phyloP scores from a whole-genome alignment of 2,888 invertebrate species.

The Troides helena region DNA sequence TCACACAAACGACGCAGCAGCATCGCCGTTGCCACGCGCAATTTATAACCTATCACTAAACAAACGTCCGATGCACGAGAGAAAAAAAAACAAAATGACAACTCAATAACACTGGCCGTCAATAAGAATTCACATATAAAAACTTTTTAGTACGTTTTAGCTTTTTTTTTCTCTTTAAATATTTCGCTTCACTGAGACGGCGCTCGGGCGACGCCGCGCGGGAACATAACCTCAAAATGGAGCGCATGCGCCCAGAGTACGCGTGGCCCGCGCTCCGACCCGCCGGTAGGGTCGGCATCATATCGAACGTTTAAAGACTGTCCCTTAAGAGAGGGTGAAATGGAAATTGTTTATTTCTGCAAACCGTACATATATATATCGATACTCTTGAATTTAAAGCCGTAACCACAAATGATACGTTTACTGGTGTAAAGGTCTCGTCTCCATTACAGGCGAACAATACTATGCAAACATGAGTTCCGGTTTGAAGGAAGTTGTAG shows the following conservation, averaged over 20 bases:
- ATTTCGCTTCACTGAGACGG: slow-evolving; percentile 29
- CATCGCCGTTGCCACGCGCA: slow-evolving; percentile 15
- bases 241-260: slow-evolving; percentile 37
- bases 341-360: no score
- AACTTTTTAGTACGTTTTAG: neutral
- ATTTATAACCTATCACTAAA: neutral
- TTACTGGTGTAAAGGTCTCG: no score
- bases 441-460: no score
- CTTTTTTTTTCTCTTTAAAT: neutral
- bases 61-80: slow-evolving; percentile 3
- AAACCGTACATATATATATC: no score
- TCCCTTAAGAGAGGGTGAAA: neutral
- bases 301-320: neutral
- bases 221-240: slow-evolving; percentile 59
- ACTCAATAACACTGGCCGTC: neutral
- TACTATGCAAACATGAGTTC: no score
- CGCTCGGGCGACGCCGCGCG: slow-evolving; percentile 32
- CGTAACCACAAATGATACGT: no score
- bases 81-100: slow-evolving; percentile 1
- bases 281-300: neutral
- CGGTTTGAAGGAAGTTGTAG: no score
- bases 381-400: no score
- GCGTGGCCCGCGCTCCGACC: slow-evolving; percentile 58
- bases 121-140: slow-evolving; percentile 1
- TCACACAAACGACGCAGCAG: no score